These are phyloP conservation scores for Gastracanthus pulcherrimus DNA, from an alignment of 2,888 invertebrate species.

Conservation along the genomic window DNA sequence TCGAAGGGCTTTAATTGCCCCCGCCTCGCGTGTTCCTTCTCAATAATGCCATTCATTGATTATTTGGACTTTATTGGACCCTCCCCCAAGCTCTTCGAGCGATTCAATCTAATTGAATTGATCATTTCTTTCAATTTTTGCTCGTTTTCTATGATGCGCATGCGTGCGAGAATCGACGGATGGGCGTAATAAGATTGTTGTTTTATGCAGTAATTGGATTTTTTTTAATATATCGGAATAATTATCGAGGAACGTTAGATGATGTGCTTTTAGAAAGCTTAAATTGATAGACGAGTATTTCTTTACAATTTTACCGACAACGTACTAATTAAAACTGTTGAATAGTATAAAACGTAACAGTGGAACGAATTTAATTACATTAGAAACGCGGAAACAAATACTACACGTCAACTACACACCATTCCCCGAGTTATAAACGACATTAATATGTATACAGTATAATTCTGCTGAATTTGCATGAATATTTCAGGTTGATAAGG, in stretches of 20 bases:
- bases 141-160: background rate
- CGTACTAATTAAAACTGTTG: background rate
- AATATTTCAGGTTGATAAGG: background rate
- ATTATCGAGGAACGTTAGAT: too few species aligned
- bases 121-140: background rate
- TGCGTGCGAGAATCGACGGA: background rate
- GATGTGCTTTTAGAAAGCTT: background rate
- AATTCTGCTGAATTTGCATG: slow-evolving; percentile 8
- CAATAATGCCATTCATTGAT: background rate
- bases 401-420: background rate
- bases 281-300: background rate
- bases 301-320: background rate
- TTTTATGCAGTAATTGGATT: too few species aligned
- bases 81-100: background rate
- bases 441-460: slow-evolving; percentile 2
- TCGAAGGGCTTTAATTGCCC: background rate
- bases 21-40: background rate
- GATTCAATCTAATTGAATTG: background rate
- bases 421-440: background rate
- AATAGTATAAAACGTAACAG: background rate
- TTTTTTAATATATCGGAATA: too few species aligned
- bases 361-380: background rate
- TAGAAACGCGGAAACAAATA: slow-evolving; percentile 20
- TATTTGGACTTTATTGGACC: background rate
- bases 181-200: too few species aligned